phyloP scores from a whole-genome alignment of 1,140 invertebrate species.

The Hylaeus anthracinus region DNA sequence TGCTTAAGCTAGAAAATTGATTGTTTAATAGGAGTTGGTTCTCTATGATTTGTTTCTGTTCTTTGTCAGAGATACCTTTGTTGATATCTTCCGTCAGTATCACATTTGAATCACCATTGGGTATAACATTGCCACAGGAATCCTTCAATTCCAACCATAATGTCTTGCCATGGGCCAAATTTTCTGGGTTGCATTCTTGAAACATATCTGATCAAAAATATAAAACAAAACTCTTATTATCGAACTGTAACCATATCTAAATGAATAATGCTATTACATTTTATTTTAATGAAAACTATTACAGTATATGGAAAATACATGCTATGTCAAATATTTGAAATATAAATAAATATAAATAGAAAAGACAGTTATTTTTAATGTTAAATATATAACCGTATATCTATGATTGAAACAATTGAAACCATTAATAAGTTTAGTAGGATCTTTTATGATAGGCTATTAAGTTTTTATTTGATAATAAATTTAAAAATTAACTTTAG shows the following conservation, averaged over 20 bases:
- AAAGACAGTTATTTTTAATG: too few species aligned
- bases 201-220: neutral
- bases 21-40: neutral
- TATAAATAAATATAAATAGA: too few species aligned
- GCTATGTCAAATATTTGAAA: too few species aligned
- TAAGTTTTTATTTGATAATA: too few species aligned
- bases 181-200: neutral
- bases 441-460: too few species aligned
- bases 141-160: neutral
- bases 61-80: neutral
- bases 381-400: too few species aligned
- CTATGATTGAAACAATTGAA: too few species aligned
- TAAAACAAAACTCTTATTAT: neutral
- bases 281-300: too few species aligned
- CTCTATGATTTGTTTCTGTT: neutral
- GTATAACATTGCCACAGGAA: too few species aligned
- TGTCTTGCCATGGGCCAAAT: neutral
- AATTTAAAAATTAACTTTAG: too few species aligned
- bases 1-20: neutral
- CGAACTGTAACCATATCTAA: neutral
- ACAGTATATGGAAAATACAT: too few species aligned
- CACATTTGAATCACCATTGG: neutral
- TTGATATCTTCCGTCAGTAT: neutral
- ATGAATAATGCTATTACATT: neutral
- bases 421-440: too few species aligned